These are phyloP conservation scores for Anguilla marmorata DNA, from an alignment of 2,797 vertebrate genomes.

Conservation along the genomic window DNA sequence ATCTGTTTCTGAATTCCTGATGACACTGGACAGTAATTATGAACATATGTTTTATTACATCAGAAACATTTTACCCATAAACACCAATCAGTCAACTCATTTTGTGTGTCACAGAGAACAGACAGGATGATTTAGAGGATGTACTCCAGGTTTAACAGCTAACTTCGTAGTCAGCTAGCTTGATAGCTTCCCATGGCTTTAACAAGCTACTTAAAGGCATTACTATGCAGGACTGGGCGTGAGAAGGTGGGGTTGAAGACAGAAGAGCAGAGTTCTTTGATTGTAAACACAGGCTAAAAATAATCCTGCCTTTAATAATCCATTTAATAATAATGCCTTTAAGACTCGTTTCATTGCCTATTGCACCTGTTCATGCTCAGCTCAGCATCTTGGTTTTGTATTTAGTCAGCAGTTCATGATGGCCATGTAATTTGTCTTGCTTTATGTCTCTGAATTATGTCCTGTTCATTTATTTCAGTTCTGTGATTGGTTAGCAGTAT, in stretches of 20 bases:
- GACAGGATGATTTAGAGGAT: background rate
- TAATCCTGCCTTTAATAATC: too few relatives aligned
- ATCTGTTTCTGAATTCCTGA: background rate
- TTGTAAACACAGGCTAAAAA: too few relatives aligned
- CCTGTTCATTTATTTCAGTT: background rate
- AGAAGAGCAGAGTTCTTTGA: too few relatives aligned
- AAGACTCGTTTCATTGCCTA: background rate
- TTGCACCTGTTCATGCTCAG: background rate
- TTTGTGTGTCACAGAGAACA: background rate
- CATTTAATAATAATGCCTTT: too few relatives aligned
- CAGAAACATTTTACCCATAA: background rate
- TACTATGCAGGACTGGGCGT: too few relatives aligned
- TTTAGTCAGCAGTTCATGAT: background rate
- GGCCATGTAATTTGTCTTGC: background rate
- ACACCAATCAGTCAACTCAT: background rate
- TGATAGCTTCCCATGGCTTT: too few relatives aligned
- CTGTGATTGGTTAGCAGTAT: background rate
- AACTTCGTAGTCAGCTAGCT: too few relatives aligned
- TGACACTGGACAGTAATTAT: background rate
- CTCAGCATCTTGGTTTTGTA: background rate
- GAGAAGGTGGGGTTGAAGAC: too few relatives aligned
- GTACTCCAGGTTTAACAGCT: too few relatives aligned
- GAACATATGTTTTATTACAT: background rate
- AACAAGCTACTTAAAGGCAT: too few relatives aligned
- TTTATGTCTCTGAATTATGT: background rate